These are phyloP conservation scores for Cyclopterus lumpus DNA, from an alignment of 2,797 vertebrate genomes.

Conservation along the genomic window DNA sequence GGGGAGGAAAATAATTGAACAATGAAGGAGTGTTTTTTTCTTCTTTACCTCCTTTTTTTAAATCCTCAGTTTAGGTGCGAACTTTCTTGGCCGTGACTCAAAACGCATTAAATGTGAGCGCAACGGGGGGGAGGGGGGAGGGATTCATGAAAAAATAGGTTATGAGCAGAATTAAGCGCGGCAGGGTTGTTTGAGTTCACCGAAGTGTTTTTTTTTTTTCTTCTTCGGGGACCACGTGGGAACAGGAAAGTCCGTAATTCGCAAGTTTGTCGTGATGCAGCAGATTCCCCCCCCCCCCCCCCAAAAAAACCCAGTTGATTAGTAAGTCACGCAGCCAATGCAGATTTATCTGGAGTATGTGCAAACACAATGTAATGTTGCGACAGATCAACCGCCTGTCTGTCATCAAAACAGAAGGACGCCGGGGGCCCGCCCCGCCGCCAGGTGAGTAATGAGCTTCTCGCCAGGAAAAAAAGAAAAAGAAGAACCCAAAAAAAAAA, in stretches of 20 bases:
- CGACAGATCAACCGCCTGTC: slow-evolving; percentile 40
- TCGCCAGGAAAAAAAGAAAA: too few relatives aligned
- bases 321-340: slow-evolving; percentile 27
- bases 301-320: slow-evolving; percentile 52
- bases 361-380: slow-evolving; percentile 31
- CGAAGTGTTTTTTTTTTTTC: too few relatives aligned
- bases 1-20: not conserved
- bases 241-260: slow-evolving; percentile 9
- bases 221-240: not conserved
- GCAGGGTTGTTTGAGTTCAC: slow-evolving; percentile 19
- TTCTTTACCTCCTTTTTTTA: slow-evolving; percentile 5
- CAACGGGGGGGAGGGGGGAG: too few relatives aligned
- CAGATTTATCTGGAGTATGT: slow-evolving; percentile 14
- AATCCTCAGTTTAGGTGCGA: not conserved
- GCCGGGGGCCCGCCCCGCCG: too few relatives aligned
- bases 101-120: slow-evolving; percentile 4
- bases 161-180: slow-evolving; percentile 3
- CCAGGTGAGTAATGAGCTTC: slow-evolving; percentile 30
- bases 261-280: slow-evolving; percentile 6
- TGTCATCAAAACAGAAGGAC: slow-evolving; percentile 43
- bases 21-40: not conserved
- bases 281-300: too few relatives aligned
- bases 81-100: slow-evolving; percentile 4
- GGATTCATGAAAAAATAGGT: slow-evolving; percentile 1
- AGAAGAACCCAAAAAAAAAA: too few relatives aligned